These are phyloP conservation scores for Esperia sulphurella DNA, from an alignment of 2,888 invertebrate genomes.

Conservation along the genomic window DNA sequence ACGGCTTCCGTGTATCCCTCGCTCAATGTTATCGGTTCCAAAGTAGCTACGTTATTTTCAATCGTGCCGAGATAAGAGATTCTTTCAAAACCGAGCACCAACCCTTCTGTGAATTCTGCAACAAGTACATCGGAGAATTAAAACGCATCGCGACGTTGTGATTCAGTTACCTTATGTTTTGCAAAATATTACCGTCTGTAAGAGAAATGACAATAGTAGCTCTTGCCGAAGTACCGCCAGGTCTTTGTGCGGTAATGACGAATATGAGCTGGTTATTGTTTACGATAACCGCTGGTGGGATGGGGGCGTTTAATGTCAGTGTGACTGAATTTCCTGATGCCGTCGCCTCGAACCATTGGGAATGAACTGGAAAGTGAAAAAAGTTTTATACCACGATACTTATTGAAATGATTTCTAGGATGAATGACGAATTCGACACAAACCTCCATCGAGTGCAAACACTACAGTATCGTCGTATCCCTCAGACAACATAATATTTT, in stretches of 20 bases:
- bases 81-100: constrained; percentile 29
- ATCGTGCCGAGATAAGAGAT: constrained; percentile 29
- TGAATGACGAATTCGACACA: no score
- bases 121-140: background rate
- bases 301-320: constrained; percentile 13
- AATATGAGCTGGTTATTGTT: constrained; percentile 25
- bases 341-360: constrained; percentile 22
- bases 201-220: constrained; percentile 24
- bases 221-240: constrained; percentile 15
- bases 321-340: constrained; percentile 13
- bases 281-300: constrained; percentile 21
- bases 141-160: background rate
- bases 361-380: constrained; percentile 13
- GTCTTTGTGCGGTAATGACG: constrained; percentile 19
- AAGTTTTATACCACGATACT: no score
- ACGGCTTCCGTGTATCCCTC: constrained; percentile 22
- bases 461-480: constrained; percentile 13
- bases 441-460: constrained; percentile 1
- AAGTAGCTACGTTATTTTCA: constrained; percentile 13
- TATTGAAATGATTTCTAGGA: no score
- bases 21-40: constrained; percentile 27
- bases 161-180: background rate
- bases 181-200: constrained; percentile 11
- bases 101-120: constrained; percentile 20
- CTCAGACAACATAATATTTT: constrained; percentile 6